Conservation (phyloP, 2,797 vertebrate species). For the Molossus molossus region DNA sequence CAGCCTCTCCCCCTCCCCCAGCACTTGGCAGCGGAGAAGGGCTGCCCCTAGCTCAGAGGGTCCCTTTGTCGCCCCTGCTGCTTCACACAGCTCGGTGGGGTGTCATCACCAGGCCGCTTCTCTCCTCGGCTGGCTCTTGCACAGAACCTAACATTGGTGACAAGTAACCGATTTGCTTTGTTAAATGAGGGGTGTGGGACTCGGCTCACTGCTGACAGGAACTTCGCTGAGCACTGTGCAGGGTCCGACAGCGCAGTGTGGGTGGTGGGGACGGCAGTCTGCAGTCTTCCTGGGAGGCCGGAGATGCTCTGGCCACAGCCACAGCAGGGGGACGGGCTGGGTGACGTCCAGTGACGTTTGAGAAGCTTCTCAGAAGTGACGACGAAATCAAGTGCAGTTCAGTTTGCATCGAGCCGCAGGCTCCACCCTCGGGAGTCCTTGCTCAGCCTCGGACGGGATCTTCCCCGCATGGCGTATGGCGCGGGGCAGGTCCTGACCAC, state of each 20-base stretch:
- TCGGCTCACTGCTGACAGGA: neutral
- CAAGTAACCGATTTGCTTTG: neutral
- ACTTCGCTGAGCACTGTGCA: neutral
- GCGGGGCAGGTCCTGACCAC: accelerated
- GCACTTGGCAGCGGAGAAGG: neutral
- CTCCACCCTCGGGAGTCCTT: neutral
- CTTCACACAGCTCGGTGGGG: accelerated
- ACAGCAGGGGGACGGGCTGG: neutral
- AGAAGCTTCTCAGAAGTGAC: neutral
- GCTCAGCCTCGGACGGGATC: accelerated
- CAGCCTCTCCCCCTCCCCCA: neutral
- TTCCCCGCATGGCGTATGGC: neutral
- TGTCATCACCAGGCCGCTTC: accelerated
- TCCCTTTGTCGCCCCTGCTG: neutral
- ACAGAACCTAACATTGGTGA: neutral
- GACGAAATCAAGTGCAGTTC: accelerated
- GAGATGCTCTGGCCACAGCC: neutral
- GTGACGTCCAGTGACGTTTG: no score
- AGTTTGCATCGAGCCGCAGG: accelerated
- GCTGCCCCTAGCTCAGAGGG: neutral
- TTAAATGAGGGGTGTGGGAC: neutral
- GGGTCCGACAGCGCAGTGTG: neutral
- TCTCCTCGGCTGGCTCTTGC: neutral
- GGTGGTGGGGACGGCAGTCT: neutral
- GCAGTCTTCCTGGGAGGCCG: neutral